A percentile compares a stretch with the other conserved stretches of the same genome.
phyloP scores from a whole-genome alignment of 2,113 vertebrate species.

The Osmerus mordax region DNA sequence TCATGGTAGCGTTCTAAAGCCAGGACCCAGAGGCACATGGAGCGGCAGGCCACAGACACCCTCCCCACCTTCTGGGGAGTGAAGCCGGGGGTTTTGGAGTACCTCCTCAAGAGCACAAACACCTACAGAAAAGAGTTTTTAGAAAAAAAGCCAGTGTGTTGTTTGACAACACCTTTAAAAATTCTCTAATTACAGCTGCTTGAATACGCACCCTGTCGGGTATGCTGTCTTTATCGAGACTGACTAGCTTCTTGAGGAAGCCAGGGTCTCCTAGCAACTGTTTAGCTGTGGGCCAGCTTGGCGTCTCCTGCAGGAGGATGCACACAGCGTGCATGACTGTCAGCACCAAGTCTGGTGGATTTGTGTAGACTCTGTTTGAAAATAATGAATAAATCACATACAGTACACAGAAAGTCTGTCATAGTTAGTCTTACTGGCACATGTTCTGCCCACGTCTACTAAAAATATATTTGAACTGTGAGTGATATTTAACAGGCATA shows the following conservation, averaged over 20 bases:
- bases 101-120: conserved; percentile 57
- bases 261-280: conserved; percentile 64
- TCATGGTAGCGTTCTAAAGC: conserved; percentile 64
- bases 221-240: conserved; percentile 66
- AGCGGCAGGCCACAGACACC: conserved; percentile 66
- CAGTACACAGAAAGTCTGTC: too few relatives aligned
- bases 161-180: too few relatives aligned
- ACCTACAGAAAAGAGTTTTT: conserved; percentile 44
- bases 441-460: too few relatives aligned
- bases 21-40: conserved; percentile 69
- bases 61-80: conserved; percentile 61
- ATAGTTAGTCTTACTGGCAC: too few relatives aligned
- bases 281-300: conserved; percentile 65
- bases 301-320: conserved; percentile 63
- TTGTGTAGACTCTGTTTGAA: conserved; percentile 59
- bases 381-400: not conserved
- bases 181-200: too few relatives aligned
- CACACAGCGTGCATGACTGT: conserved; percentile 73
- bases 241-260: conserved; percentile 65
- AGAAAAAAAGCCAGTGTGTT: too few relatives aligned
- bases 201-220: conserved; percentile 62
- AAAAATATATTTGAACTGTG: too few relatives aligned
- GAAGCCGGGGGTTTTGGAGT: conserved; percentile 57
- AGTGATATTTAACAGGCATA: too few relatives aligned
- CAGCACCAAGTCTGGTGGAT: conserved; percentile 63